Evolutionary conservation across 53 echinoderm and acorn worm genomes (phyloP), one percentile per base, ranked within the genome.

Genomic region (Antedon mediterranea): DNA sequence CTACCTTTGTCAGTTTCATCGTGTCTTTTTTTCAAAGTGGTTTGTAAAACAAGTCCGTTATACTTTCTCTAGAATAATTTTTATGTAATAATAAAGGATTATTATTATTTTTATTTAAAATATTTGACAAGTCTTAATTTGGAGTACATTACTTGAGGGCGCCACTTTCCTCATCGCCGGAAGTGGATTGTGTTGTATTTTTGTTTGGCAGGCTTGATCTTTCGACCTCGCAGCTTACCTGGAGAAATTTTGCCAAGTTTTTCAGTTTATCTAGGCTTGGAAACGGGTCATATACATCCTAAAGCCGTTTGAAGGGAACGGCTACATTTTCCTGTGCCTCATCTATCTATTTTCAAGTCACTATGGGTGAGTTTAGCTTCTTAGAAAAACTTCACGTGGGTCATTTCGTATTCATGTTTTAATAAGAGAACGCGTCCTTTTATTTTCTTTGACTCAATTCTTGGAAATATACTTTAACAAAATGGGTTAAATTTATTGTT

Each of bases 121-220:
- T 26, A 57, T 18, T 57, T 57, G 57, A 57, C 57, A 57, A 57
- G 57, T 57, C 57, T 6, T 26, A 57, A 57, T 23, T 57, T 13
- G 57, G 57, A 57, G 15, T 57, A 5, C 3, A 57, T 57, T 18
- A 18, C 23, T 8, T 15, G 57, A 23, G 57, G 14, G 57, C 57
- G 14, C 37, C 37, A 37, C 37, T 37, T 37, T 15, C 23, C 23
- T 57, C 57, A 57, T 57, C 57, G 23, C 57, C 57, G 57, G 57
- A 57, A 57, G 57, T 57, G 57, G 57, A 13, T 57, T 57, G 57
- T 57, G 57, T 57, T 57, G 57, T 57, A 57, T 57, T 57, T 57
- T 57, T 57, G 57, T 57, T 57, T 57, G 57, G 57, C 57, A 57
- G 57, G 57, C 57, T 57, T 57, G 57, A 57, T 57, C 57, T 57